These are phyloP conservation scores for Myiozetetes cayanensis DNA, from an alignment of 2,113 vertebrate species.

Conservation along the genomic window DNA sequence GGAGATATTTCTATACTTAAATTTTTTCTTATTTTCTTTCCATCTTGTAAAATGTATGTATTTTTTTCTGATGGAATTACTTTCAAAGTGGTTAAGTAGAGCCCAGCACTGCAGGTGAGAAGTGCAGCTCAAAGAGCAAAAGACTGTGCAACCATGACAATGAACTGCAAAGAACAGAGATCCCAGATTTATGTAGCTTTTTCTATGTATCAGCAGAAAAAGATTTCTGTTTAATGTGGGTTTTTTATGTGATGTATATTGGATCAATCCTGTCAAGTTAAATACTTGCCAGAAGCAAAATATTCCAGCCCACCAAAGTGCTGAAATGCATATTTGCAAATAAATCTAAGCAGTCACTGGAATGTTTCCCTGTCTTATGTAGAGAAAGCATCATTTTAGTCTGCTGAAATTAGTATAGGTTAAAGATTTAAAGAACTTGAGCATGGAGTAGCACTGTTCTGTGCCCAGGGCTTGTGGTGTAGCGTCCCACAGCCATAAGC, in stretches of 20 bases:
- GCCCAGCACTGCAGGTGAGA: neutral
- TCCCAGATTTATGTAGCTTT: neutral
- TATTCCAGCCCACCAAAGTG: neutral
- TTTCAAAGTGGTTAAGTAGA: neutral
- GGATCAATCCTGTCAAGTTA: neutral
- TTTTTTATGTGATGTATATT: neutral
- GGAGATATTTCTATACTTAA: neutral
- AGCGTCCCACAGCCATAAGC: rapidly evolving
- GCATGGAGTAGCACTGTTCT: no score
- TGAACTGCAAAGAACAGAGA: neutral
- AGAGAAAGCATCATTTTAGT: neutral
- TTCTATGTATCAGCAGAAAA: neutral
- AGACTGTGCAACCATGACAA: neutral
- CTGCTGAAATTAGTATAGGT: rapidly evolving
- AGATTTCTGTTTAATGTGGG: neutral
- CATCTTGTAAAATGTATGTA: rapidly evolving
- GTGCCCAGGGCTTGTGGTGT: neutral
- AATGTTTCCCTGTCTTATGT: neutral
- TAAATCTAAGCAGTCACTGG: neutral
- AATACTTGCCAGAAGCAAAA: neutral
- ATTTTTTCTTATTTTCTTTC: neutral
- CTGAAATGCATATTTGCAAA: neutral
- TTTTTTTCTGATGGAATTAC: neutral
- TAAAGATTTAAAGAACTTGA: neutral
- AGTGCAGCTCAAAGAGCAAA: neutral